Evolutionary conservation across 2,888 invertebrate species (phyloP), one percentile per base, ranked within the genome.

Genomic region (Glyphotaelius pellucidus): DNA sequence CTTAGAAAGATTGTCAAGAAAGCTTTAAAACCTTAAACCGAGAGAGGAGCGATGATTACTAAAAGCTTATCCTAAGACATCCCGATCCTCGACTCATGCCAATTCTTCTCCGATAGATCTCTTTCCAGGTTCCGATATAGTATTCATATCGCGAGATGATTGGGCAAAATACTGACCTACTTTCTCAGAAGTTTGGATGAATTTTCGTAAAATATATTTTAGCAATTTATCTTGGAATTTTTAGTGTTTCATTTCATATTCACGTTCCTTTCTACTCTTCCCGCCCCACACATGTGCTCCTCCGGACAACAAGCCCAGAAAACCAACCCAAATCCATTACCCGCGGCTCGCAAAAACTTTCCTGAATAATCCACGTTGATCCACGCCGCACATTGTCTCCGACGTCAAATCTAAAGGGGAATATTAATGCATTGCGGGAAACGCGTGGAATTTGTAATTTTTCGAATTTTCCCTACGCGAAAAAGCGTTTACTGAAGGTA

Each of bases 361-460:
- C 32, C 32, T 15, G 32, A 35, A 83, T 83, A 83, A 32, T 83
- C 81, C 81, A 83, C 32, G 15, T 83, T 83, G 32, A 31, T 83
- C 25, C 32, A 83, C 25, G 32, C 31, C 15, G 14, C 19, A 83
- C 81, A 83, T 35, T 32, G 32, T 83, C 15, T 83, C 31, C 32
- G 32, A 32, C 15, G 31, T 32, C 32, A 32, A 83, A 83, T 67
- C 67, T 67, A 35, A 31, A 15, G 32, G 32, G 81, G 81, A 83
- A 35, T 32, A 35, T 32, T 35, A 83, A 83, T 32, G 32, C 7
- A 19, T 83, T 32, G 81, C 32, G 15, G 81, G 32, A 83, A 83
- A 83, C 81, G 81, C 15, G 32, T 83, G 81, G 81, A 83, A 83
- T 83, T 32, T 81, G 5, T 83, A 32, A 83, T 83, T 31, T 83